A percentile compares a stretch with the other conserved stretches of the same genome.
Evolutionary conservation across 2,888 invertebrate genomes (phyloP).

Genomic region (Machimus atricapillus): DNA sequence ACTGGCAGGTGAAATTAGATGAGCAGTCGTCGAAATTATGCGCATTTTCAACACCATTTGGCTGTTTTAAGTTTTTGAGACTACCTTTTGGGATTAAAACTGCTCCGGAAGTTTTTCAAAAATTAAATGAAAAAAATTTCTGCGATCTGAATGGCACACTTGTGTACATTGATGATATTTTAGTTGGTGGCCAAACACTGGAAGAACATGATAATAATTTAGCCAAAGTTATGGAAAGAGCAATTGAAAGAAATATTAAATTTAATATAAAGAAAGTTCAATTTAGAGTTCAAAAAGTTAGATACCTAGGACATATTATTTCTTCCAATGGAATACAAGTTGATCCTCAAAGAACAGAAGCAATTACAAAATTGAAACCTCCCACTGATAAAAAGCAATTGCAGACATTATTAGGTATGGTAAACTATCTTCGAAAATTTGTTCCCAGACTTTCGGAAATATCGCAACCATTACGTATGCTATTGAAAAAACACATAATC

Average conservation of each 20-base stretch:
- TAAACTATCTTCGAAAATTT: neutral
- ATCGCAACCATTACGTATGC: neutral
- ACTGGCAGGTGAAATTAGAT: constrained; percentile 25
- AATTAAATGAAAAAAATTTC: constrained; percentile 23
- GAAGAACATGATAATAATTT: constrained; percentile 21
- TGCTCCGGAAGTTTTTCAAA: constrained; percentile 45
- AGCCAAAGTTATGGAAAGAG: neutral
- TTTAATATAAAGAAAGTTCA: constrained; percentile 19
- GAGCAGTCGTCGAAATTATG: constrained; percentile 46
- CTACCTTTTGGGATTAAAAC: neutral
- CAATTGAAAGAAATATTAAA: neutral
- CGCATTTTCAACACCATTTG: constrained; percentile 49
- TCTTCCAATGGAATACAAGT: neutral
- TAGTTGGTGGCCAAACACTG: neutral
- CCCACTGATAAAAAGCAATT: constrained; percentile 2
- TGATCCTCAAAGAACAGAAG: neutral
- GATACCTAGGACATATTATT: neutral
- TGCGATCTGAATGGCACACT: neutral
- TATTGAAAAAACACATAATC: neutral
- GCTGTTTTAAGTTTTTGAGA: neutral
- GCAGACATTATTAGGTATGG: neutral
- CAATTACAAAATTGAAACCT: neutral
- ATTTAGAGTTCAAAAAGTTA: neutral
- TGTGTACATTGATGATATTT: constrained; percentile 35
- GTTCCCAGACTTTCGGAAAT: neutral